Percentiles rank a stretch among this genome's conserved stretches.
phyloP scores from a whole-genome alignment of 2,797 vertebrate species.

The Karalla daura region DNA sequence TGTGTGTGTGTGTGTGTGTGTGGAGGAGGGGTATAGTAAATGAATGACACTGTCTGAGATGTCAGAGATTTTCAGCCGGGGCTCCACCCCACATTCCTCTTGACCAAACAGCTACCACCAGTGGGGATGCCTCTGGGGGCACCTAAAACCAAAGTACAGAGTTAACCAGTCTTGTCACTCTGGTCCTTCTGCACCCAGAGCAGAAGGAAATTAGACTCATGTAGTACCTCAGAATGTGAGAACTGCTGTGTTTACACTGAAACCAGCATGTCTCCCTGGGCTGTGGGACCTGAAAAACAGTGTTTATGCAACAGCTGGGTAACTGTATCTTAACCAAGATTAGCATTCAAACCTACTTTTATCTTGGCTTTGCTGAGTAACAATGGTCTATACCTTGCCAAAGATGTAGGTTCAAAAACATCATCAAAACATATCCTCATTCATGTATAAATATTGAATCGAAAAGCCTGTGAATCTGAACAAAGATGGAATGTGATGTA shows the following conservation, averaged over 20 bases:
- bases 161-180: background rate
- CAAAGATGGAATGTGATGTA: no score
- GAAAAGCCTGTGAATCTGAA: no score
- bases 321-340: background rate
- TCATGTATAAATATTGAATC: no score
- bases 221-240: background rate
- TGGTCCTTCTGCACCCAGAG: background rate
- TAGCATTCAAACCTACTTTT: no score
- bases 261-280: background rate
- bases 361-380: no score
- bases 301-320: background rate
- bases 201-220: background rate
- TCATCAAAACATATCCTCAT: no score
- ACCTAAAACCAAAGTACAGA: background rate
- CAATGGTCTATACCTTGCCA: no score
- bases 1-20: no score
- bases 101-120: background rate
- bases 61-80: conserved; percentile 18
- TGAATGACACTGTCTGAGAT: no score
- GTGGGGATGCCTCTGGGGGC: background rate
- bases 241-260: background rate
- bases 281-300: background rate
- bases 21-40: no score
- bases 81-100: conserved; percentile 40
- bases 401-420: no score